Evolutionary conservation across 2,113 vertebrate genomes (phyloP).

Genomic region (Lucifuga dentata): DNA sequence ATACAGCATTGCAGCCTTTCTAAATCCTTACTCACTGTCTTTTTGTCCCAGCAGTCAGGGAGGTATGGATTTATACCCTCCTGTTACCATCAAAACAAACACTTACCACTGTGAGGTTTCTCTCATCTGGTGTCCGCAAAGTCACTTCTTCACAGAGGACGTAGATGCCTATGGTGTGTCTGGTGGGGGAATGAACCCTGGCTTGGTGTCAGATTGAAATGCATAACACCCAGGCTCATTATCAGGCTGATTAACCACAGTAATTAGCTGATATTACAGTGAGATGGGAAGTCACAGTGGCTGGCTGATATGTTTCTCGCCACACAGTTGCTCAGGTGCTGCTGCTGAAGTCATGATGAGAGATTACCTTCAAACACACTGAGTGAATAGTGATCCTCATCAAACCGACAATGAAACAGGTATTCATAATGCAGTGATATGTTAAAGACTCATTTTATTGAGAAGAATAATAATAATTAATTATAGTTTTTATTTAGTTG

Average conservation of each 20-base stretch:
- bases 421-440: not conserved
- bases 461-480: constrained; percentile 60
- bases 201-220: constrained; percentile 75
- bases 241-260: constrained; percentile 79
- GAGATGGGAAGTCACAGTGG: constrained; percentile 25
- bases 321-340: constrained; percentile 60
- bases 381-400: constrained; percentile 1
- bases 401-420: constrained; percentile 1
- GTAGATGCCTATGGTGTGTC: constrained; percentile 9
- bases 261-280: constrained; percentile 77
- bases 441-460: not conserved
- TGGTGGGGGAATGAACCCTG: constrained; percentile 51
- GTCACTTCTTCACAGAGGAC: constrained; percentile 19
- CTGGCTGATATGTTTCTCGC: constrained; percentile 36
- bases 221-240: constrained; percentile 73
- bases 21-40: constrained; percentile 5
- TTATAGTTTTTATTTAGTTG: constrained; percentile 55
- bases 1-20: not conserved
- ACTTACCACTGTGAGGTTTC: not conserved
- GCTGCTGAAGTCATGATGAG: constrained; percentile 46
- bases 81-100: constrained; percentile 24
- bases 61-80: not conserved
- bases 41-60: constrained; percentile 4
- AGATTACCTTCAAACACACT: constrained; percentile 31
- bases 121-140: constrained; percentile 17